Base-by-base conservation (phyloP, 2,113 vertebrate genomes). In the Leuciscus idus region DNA sequence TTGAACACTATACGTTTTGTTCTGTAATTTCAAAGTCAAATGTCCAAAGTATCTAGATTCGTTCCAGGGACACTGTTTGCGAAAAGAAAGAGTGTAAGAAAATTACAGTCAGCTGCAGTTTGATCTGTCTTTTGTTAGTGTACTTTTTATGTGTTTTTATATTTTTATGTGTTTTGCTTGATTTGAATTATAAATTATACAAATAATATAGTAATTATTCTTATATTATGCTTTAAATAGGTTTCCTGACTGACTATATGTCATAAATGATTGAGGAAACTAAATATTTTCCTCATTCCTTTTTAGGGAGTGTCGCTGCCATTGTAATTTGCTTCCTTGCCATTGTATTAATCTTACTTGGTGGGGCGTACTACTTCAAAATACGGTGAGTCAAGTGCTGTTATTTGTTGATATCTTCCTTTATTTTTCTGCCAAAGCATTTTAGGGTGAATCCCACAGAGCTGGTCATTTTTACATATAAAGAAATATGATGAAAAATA, bases 281-380 rank as follows among this genome's bases (percentile, higher is more conserved):
- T 23, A 46, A 61, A 68, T 85, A 3, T 73, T 81, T 50, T 76
- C 61, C 48, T 87, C 62, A 23, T 80, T 62, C 13, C 52, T 88
- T 46, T 46, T 23, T 83, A 95, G 94, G 85, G 73, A 88, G 86
- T 46, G 39, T 94, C 43, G 86, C 62, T 17, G 84, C 30, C 50
- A 92, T 94, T 13, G 4, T 92, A 23, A 64, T 9, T 6, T 0
- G 85, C 3, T 88, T 92, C 83, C 82, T 93, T 9, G 0, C 66
- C 2, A 6, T 87, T 1, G 89, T 90, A 62, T 0, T 92, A 2
- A 3, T 92, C 1, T 33, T 92, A 55, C 39, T 93, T 5, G 90
- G 73, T 23, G 92, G 89, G 12, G 70, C 91, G 6, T 94, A 92
- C 85, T 87, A 90, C 86, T 88, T 84, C 81, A 94, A 83, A 88